These are phyloP conservation scores for Microchrysa polita DNA, from an alignment of 2,888 invertebrate species.

Conservation along the genomic window DNA sequence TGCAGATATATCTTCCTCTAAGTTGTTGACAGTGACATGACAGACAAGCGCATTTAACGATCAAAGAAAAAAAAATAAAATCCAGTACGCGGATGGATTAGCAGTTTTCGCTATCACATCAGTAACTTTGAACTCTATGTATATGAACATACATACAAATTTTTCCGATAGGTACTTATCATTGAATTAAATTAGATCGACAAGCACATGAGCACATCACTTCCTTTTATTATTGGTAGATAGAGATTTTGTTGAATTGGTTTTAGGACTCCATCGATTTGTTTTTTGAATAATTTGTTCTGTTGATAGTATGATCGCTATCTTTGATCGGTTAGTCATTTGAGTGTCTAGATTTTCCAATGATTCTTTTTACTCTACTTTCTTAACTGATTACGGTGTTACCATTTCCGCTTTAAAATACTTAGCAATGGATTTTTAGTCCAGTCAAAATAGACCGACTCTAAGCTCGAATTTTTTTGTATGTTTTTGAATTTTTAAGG, in stretches of 20 bases:
- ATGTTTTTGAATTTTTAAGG: no score
- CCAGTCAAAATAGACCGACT: no score
- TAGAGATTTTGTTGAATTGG: neutral
- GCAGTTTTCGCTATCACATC: neutral
- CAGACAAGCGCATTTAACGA: neutral
- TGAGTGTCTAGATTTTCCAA: neutral
- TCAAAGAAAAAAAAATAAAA: neutral
- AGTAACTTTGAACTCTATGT: no score
- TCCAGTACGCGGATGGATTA: neutral
- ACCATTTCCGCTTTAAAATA: no score
- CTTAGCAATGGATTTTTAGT: no score
- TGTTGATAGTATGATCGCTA: neutral
- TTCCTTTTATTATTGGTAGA: neutral
- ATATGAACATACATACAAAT: no score
- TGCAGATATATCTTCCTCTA: slow-evolving; percentile 3
- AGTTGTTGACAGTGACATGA: neutral
- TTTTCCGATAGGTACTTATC: neutral
- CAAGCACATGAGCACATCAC: neutral
- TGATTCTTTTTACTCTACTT: neutral
- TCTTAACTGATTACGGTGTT: no score
- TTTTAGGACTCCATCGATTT: neutral
- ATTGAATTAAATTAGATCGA: neutral
- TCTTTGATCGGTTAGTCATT: neutral
- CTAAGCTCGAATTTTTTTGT: no score
- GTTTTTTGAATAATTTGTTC: neutral